Base-by-base conservation (phyloP, 2,113 vertebrate species). In the Syrmaticus mikado region DNA sequence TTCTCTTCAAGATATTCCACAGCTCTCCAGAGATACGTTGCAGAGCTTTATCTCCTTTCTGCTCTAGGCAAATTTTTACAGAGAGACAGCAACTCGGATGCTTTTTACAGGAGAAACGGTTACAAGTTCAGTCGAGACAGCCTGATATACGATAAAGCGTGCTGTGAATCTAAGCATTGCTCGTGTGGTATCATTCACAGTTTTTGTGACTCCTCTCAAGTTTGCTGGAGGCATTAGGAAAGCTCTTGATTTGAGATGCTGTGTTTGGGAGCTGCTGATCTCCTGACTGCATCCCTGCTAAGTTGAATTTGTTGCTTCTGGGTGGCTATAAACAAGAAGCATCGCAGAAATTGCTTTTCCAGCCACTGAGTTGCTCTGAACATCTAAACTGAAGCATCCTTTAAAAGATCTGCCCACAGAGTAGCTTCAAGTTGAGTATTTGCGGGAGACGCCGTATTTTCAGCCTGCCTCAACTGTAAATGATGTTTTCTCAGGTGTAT, bases 211-310 rank as follows among this genome's bases (percentile, higher is more conserved):
- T 95, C 82, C 89, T 67, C 6, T 6, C 76, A 36, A 95, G 80
- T 62, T 89, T 89, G 65, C 91, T 83, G 87, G 64, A 95, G 93
- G 71, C 92, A 85, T 73, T 94, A 94, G 84, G 81, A 88, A 85
- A 95, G 79, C 89, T 82, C 67, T 75, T 90, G 62, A 82, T 76
- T 72, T 65, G 67, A 89, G 84, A 97, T 50, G 53, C 60, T 89
- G 61, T 82, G 50, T 67, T 92, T 93, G 76, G 79, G 57, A 80
- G 45, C 48, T 13, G 17, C 2, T 2, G 50, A 78, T 67, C 40
- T 60, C 85, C 77, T 75, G 70, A 72, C 40, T 91, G 78, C 70
- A 55, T 73, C 89, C 58, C 45, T 88, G 64, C 67, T 40, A 65
- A 92, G 78, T 65, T 73, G 71, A 61, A 74, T 82, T 68, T 85